phyloP scores from a whole-genome alignment of 37 sponge, comb jelly and placozoan species.

The Mnemiopsis leidyi region DNA sequence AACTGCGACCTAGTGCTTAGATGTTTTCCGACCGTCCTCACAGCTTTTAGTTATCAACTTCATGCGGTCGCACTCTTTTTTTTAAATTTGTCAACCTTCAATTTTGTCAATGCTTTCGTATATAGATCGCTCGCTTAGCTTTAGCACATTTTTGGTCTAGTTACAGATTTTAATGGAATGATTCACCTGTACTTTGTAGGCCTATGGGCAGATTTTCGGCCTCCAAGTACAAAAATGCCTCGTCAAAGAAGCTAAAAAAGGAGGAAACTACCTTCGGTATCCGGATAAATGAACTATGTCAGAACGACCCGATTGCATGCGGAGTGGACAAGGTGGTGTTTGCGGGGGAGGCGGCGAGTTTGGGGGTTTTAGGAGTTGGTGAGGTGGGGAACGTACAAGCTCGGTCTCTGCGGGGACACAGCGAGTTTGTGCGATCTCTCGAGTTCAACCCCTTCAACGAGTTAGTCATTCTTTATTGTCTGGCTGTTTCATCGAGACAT shows the following conservation, averaged over 20 bases:
- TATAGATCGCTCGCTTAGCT: too few relatives aligned
- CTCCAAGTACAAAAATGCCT: constrained; percentile 57
- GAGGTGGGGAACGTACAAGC: constrained; percentile 47
- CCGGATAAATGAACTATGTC: constrained; percentile 48
- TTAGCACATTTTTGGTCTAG: too few relatives aligned
- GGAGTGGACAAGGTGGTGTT: constrained; percentile 20
- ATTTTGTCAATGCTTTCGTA: too few relatives aligned
- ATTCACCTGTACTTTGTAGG: background rate
- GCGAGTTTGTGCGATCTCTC: background rate
- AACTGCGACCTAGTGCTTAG: too few relatives aligned
- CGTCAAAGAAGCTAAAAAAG: background rate
- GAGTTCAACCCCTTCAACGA: constrained; percentile 58
- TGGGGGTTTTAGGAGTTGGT: constrained; percentile 23
- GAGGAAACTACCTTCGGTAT: constrained; percentile 23
- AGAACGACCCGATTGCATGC: constrained; percentile 58
- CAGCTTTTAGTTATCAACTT: too few relatives aligned
- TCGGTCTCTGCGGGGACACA: background rate
- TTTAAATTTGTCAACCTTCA: too few relatives aligned
- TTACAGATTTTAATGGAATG: too few relatives aligned
- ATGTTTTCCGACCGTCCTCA: too few relatives aligned
- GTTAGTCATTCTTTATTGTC: background rate
- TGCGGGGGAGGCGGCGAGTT: background rate
- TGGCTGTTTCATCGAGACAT: too few relatives aligned
- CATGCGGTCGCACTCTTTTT: too few relatives aligned
- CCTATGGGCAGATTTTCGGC: constrained; percentile 41